These are phyloP conservation scores for Cyphomyrmex costatus DNA, from an alignment of 1,140 invertebrate genomes.

Conservation along the genomic window DNA sequence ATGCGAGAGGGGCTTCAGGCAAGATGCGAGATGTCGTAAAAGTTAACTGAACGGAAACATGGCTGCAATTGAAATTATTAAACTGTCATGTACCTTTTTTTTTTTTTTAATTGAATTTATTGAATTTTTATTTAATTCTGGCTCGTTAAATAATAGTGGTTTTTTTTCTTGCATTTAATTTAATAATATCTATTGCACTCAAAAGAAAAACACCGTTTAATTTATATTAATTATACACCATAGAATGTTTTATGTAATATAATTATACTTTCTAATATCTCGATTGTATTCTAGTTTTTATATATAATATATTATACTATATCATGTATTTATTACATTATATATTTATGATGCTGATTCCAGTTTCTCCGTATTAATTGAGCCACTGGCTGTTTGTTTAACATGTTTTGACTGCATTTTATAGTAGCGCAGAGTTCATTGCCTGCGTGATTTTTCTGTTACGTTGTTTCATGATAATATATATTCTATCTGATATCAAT, in stretches of 20 bases:
- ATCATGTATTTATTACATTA: constrained; percentile 7
- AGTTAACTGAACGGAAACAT: not conserved
- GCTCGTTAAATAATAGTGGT: not conserved
- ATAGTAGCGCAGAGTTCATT: not conserved
- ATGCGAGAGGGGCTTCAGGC: not conserved
- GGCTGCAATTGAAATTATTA: constrained; percentile 8
- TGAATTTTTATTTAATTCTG: not conserved
- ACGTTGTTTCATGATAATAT: not conserved
- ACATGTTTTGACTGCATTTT: constrained; percentile 9
- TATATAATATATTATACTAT: not conserved
- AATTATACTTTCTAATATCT: not conserved
- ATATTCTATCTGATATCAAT: constrained; percentile 23
- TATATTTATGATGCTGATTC: constrained; percentile 24
- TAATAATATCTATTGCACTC: not conserved
- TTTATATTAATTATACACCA: constrained; percentile 4
- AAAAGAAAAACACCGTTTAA: not conserved
- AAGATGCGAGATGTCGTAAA: not conserved
- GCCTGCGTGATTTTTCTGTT: constrained; percentile 2
- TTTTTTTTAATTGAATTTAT: too few species aligned
- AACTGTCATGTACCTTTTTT: not conserved
- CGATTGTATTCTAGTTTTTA: not conserved
- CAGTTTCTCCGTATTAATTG: constrained; percentile 29
- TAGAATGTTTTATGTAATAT: not conserved
- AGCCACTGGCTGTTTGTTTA: constrained; percentile 18
- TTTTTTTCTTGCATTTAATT: not conserved